These are phyloP conservation scores for Enteromius radiatus DNA, from an alignment of 2,797 vertebrate species.

Conservation along the genomic window DNA sequence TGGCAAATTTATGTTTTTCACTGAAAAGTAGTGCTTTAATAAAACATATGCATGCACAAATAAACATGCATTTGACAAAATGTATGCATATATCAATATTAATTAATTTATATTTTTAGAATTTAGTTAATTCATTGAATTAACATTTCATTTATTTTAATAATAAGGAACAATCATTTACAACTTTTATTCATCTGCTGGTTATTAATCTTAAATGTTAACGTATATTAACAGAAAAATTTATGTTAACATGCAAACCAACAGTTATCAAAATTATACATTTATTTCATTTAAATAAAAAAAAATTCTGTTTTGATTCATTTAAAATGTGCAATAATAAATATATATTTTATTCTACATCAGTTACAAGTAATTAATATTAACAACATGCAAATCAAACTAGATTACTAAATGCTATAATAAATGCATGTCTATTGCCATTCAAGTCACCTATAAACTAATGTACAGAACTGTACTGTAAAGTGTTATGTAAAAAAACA, in stretches of 20 bases:
- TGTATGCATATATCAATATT: no score
- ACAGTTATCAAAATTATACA: neutral
- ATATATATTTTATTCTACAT: neutral
- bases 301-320: neutral
- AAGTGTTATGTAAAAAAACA: neutral
- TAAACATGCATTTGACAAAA: neutral
- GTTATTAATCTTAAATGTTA: neutral
- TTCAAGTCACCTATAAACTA: neutral
- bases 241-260: neutral
- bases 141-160: neutral
- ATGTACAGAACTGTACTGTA: neutral
- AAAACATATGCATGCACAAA: neutral
- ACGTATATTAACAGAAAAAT: neutral
- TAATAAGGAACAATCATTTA: neutral
- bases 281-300: no score
- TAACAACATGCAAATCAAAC: neutral
- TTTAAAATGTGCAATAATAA: neutral
- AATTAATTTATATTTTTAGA: neutral
- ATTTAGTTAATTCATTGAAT: neutral
- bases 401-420: neutral
- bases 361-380: neutral
- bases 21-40: neutral
- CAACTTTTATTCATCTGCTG: neutral
- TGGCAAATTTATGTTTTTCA: neutral
- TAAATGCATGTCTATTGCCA: neutral